Conservation (phyloP, 2,113 vertebrate species). For the Tetrax tetrax region DNA sequence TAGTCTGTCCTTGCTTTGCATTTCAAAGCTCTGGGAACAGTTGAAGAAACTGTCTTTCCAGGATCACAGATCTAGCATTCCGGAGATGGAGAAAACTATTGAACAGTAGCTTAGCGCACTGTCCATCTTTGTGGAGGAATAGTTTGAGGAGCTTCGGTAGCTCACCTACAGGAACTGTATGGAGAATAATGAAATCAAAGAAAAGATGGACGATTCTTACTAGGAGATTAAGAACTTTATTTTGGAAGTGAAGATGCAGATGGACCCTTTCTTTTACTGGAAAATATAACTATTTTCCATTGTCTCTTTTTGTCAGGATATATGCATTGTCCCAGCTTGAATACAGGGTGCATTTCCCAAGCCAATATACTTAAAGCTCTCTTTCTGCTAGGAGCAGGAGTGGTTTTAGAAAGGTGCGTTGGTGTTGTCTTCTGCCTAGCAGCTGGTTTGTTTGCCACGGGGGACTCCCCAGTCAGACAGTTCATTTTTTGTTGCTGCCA, state of each 20-base stretch:
- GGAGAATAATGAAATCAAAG: background rate
- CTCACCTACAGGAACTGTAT: background rate
- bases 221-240: background rate
- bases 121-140: background rate
- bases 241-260: background rate
- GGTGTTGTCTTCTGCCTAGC: background rate
- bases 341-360: background rate
- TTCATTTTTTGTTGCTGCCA: background rate
- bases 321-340: background rate
- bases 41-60: background rate
- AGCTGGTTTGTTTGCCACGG: background rate
- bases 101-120: background rate
- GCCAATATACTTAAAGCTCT: background rate
- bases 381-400: background rate
- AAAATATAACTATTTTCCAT: background rate
- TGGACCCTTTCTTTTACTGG: background rate
- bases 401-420: background rate
- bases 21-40: constrained; percentile 46
- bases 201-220: background rate
- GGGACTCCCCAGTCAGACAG: background rate
- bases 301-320: background rate
- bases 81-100: background rate
- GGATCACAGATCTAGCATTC: background rate
- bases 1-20: constrained; percentile 44
- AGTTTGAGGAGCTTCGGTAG: background rate